These are phyloP conservation scores for Falcaria lacertinaria DNA, from an alignment of 2,888 invertebrate genomes.

Conservation along the genomic window DNA sequence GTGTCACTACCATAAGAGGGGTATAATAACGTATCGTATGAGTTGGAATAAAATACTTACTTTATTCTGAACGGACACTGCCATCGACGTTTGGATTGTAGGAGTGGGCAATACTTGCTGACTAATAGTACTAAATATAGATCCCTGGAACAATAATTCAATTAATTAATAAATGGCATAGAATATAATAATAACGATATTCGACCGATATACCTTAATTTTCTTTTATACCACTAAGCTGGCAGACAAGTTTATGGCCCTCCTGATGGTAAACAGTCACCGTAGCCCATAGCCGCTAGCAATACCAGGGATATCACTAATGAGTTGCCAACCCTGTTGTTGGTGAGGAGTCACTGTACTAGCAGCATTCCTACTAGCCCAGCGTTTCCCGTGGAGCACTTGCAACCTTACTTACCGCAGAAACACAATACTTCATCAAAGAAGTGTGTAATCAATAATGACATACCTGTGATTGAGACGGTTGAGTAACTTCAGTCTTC, in stretches of 20 bases:
- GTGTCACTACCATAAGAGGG: background rate
- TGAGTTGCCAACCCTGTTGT: no score
- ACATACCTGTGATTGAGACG: slow-evolving; percentile 31
- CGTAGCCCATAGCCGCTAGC: no score
- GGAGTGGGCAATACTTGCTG: slow-evolving; percentile 25
- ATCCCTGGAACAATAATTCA: slow-evolving; percentile 15
- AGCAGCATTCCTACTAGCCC: no score
- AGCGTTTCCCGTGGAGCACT: no score
- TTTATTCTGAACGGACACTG: slow-evolving; percentile 38
- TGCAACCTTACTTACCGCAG: no score
- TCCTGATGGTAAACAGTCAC: no score
- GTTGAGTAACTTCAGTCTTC: slow-evolving; percentile 39
- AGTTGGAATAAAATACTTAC: slow-evolving; percentile 16
- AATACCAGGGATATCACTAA: no score
- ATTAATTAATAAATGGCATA: background rate
- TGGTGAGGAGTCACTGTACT: no score
- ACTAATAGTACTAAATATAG: slow-evolving; percentile 23
- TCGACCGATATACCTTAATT: no score
- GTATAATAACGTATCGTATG: background rate
- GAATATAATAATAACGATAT: background rate
- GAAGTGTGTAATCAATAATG: slow-evolving; percentile 10
- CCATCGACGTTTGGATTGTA: slow-evolving; percentile 30
- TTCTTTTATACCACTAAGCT: no score
- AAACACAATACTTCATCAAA: slow-evolving; percentile 3
- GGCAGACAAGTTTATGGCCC: no score